Evolutionary conservation across 2,797 vertebrate species (phyloP).

Genomic region (Sebastes trivittatus): DNA sequence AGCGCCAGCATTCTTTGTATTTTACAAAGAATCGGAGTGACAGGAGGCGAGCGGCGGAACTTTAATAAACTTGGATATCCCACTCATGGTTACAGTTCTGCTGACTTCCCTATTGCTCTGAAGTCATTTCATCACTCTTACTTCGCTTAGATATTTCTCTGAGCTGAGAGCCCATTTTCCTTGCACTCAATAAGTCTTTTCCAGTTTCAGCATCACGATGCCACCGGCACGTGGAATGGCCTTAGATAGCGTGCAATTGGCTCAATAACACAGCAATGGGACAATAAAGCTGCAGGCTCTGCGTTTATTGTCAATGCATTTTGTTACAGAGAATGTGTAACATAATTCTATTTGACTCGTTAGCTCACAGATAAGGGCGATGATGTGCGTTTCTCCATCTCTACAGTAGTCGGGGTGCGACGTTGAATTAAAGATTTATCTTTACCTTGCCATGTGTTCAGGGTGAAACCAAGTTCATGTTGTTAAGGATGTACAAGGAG

Average conservation of each 20-base stretch:
- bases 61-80: constrained; percentile 43
- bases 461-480: constrained; percentile 63
- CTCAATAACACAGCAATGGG: constrained; percentile 33
- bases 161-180: constrained; percentile 39
- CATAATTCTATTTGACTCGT: constrained; percentile 55
- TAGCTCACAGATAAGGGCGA: constrained; percentile 49
- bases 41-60: constrained; percentile 9
- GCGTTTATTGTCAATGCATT: constrained; percentile 29
- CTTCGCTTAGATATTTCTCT: constrained; percentile 27
- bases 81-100: constrained; percentile 31
- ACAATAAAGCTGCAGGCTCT: constrained; percentile 43
- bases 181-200: constrained; percentile 44
- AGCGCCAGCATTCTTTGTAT: constrained; percentile 24
- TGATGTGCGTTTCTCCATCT: constrained; percentile 31
- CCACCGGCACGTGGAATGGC: constrained; percentile 20
- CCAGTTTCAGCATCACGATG: constrained; percentile 13
- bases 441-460: constrained; percentile 3
- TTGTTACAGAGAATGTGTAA: constrained; percentile 14
- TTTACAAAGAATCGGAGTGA: constrained; percentile 32
- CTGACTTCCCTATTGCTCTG: constrained; percentile 40
- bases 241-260: constrained; percentile 15
- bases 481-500: neutral
- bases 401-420: neutral
- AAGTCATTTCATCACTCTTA: constrained; percentile 41
- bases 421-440: constrained; percentile 31